Percentiles rank a stretch among this genome's conserved stretches.
Conservation (phyloP, 2,113 vertebrate genomes). For the Mobula birostris region DNA sequence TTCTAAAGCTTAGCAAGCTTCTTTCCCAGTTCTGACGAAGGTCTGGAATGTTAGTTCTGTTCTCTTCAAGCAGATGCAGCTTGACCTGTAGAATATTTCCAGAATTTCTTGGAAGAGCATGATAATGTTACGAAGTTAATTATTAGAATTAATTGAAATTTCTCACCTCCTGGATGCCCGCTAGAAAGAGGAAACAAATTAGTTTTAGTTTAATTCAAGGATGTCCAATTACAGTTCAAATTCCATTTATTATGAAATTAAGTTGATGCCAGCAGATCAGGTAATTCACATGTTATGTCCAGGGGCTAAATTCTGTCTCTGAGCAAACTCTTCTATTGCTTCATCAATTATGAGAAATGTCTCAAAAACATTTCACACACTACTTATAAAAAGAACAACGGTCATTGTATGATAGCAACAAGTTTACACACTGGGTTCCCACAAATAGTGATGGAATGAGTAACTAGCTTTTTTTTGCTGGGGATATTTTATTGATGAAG, state of each 20-base stretch:
- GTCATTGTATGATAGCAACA: neutral
- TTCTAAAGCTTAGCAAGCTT: too few relatives aligned
- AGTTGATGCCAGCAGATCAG: neutral
- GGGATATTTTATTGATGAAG: neutral
- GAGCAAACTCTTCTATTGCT: neutral
- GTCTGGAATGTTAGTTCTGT: too few relatives aligned
- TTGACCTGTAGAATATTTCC: too few relatives aligned
- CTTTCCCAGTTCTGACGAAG: too few relatives aligned
- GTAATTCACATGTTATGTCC: neutral
- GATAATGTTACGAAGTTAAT: neutral
- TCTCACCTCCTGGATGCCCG: neutral
- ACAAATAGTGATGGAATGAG: neutral
- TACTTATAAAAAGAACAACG: neutral
- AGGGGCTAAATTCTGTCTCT: neutral
- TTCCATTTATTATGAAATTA: neutral
- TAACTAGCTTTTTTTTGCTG: neutral
- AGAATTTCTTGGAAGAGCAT: neutral
- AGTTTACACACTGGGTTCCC: neutral
- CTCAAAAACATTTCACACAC: neutral
- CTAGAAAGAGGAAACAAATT: too few relatives aligned
- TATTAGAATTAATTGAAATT: neutral
- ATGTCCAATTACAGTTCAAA: neutral
- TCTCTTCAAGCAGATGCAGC: too few relatives aligned
- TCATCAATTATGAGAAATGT: neutral
- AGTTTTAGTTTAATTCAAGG: too few relatives aligned